Base-by-base conservation (phyloP, 2,888 invertebrate species). In the Eupsilia transversa region DNA sequence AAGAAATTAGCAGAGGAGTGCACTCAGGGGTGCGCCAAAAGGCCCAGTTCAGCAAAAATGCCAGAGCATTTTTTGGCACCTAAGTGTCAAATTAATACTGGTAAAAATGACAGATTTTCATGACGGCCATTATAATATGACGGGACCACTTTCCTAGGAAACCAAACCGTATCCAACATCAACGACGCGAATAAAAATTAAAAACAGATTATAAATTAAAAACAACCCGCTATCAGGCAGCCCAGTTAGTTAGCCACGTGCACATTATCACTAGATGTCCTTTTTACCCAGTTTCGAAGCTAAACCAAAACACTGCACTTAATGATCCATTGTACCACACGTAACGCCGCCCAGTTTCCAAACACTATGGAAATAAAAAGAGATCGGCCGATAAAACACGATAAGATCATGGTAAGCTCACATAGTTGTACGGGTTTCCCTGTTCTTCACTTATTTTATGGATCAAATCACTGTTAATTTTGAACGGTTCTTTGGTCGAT, bases 261-360 rank as follows among this genome's bases (percentile, higher is more conserved):
- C 90, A 74, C 41, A 82, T 79, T 90, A 90, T 90, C 91, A 86
- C 87, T 85, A 83, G 89, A 90, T 91, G 93, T 93, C 94, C 94
- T 94, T 94, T 95, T 94, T 94, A 94, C 94, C 94, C 87, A 94
- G 91, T 92, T 94, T 91, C 90, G 79, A 75, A 14, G 57, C 33
- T 46, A 82, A 93, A 94, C 89, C 93, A 93, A 94, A 95, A 94
- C 94, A 95, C 75, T 63, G 63, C 52, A 9, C 33, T 92, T 95
- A 94, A 95, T 91, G 92, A 91, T 81, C 95, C 89, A 94, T 95
- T 95, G 95, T 95, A 75, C 74, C 66, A 70, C 66, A 82, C 87
- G 91, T 90, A 91, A 92, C 83, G 75, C 64, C 59, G 69, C 65
- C 52, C 41, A 86, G 90, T 91, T 89, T 91, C 82, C 80, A 91